phyloP scores from a whole-genome alignment of 1,140 invertebrate species.

The Trichonephila clavipes region DNA sequence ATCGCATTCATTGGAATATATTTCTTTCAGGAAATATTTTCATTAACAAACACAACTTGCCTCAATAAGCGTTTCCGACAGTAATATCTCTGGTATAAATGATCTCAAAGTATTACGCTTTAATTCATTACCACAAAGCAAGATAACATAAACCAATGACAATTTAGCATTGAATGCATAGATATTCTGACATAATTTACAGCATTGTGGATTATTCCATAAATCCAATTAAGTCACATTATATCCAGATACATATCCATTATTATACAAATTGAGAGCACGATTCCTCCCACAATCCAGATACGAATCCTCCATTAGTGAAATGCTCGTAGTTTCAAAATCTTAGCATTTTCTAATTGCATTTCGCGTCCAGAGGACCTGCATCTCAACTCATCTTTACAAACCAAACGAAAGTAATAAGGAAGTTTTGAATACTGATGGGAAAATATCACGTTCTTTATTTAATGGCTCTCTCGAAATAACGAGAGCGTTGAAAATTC shows the following conservation, averaged over 20 bases:
- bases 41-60: too few relatives aligned
- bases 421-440: not conserved
- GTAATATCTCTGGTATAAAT: not conserved
- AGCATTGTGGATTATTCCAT: not conserved
- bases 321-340: not conserved
- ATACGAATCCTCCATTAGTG: constrained; percentile 23
- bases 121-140: not conserved
- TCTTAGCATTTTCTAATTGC: constrained; percentile 37
- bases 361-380: not conserved
- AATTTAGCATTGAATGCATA: not conserved
- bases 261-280: constrained; percentile 32
- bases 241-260: constrained; percentile 17
- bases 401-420: constrained; percentile 34
- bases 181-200: constrained; percentile 1
- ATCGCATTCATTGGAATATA: too few relatives aligned
- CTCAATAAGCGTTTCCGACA: too few relatives aligned
- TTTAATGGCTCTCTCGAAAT: constrained; percentile 4
- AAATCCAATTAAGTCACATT: constrained; percentile 8
- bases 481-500: not conserved
- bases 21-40: too few relatives aligned
- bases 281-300: not conserved
- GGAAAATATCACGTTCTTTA: constrained; percentile 24
- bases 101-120: not conserved
- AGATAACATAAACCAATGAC: not conserved
- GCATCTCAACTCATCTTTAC: constrained; percentile 20